Evolutionary conservation across 2,888 invertebrate species (phyloP).

Genomic region (Agrochola litura): DNA sequence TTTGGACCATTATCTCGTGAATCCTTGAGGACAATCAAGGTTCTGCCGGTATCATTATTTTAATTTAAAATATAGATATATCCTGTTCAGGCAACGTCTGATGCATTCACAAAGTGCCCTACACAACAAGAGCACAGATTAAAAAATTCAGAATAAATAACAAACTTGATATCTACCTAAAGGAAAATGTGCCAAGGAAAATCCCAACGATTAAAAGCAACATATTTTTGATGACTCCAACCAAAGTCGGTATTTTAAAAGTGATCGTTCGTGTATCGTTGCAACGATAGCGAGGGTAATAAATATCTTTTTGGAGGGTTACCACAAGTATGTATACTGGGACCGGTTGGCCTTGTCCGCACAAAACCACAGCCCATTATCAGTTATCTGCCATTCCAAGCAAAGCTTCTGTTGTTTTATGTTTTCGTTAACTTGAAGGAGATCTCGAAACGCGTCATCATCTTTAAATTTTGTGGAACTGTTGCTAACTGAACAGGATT

Average conservation of each 20-base stretch:
- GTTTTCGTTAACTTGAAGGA: slow-evolving; percentile 24
- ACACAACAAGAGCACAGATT: neutral
- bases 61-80: slow-evolving; percentile 4
- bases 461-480: slow-evolving; percentile 34
- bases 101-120: neutral
- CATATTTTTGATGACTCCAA: slow-evolving; percentile 10
- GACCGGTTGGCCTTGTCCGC: slow-evolving; percentile 79
- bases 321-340: slow-evolving; percentile 57
- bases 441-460: slow-evolving; percentile 28
- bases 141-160: neutral
- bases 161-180: neutral
- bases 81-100: neutral
- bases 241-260: slow-evolving; percentile 22
- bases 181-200: slow-evolving; percentile 29
- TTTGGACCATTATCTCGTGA: slow-evolving; percentile 21
- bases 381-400: slow-evolving; percentile 67
- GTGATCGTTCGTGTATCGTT: slow-evolving; percentile 22
- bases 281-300: slow-evolving; percentile 26
- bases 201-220: slow-evolving; percentile 30
- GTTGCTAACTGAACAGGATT: slow-evolving; percentile 37
- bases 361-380: slow-evolving; percentile 67
- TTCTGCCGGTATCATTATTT: neutral
- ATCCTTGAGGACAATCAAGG: neutral
- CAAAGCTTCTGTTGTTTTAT: slow-evolving; percentile 51
- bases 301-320: slow-evolving; percentile 36